Evolutionary conservation across 2,797 vertebrate species (phyloP).

Genomic region (Chaenodraco wilsoni): DNA sequence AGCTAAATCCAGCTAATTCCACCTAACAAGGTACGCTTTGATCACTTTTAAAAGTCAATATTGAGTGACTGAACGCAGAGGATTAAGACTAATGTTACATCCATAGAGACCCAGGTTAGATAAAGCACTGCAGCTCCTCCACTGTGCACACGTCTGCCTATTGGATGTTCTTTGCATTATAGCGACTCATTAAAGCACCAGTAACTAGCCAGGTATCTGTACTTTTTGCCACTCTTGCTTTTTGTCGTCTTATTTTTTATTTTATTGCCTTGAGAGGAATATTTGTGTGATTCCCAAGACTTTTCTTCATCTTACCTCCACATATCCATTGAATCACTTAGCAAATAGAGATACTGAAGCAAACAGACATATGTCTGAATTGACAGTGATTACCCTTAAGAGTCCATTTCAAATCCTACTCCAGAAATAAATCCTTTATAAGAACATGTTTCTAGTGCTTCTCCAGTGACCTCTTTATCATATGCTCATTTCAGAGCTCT

Average conservation of each 20-base stretch:
- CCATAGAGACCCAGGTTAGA: slow-evolving; percentile 46
- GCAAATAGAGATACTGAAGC: slow-evolving; percentile 29
- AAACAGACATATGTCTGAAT: slow-evolving; percentile 32
- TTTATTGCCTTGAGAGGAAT: slow-evolving; percentile 5
- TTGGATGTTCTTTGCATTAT: neutral
- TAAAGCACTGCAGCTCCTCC: slow-evolving; percentile 30
- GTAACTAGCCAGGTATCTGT: too few relatives aligned
- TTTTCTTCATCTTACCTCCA: slow-evolving; percentile 9
- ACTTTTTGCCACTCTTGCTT: neutral
- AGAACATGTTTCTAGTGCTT: slow-evolving; percentile 33
- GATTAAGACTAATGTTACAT: slow-evolving; percentile 63
- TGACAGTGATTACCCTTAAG: slow-evolving; percentile 34
- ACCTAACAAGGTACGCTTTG: slow-evolving; percentile 70
- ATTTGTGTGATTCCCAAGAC: neutral
- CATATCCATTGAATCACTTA: slow-evolving; percentile 9
- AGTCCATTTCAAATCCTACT: slow-evolving; percentile 32
- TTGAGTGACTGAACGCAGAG: slow-evolving; percentile 62
- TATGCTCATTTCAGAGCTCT: slow-evolving; percentile 42
- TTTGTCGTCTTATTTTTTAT: slow-evolving; percentile 7
- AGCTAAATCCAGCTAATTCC: slow-evolving; percentile 70
- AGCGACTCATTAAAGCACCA: neutral
- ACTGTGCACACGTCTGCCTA: neutral
- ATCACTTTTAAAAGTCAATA: slow-evolving; percentile 76
- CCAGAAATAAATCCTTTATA: slow-evolving; percentile 32
- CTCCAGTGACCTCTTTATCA: slow-evolving; percentile 56